Percentiles rank a stretch among this genome's conserved stretches.
These are phyloP conservation scores for Eciton burchellii DNA, from an alignment of 1,140 invertebrate genomes.

Conservation along the genomic window DNA sequence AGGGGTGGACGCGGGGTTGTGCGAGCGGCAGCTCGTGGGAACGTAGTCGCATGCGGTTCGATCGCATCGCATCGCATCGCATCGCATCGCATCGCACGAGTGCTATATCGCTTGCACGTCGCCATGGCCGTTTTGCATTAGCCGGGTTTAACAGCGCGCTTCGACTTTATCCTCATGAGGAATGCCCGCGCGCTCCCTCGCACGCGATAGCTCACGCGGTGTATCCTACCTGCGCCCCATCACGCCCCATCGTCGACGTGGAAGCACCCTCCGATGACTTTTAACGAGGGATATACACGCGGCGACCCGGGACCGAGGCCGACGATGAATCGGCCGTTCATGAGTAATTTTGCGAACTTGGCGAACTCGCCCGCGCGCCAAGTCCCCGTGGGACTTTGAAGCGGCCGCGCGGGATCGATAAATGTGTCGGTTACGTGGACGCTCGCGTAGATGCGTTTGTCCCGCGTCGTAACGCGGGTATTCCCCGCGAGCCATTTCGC, in stretches of 20 bases:
- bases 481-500: no score
- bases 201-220: slow-evolving; percentile 53
- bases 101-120: slow-evolving; percentile 31
- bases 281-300: slow-evolving; percentile 48
- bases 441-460: background rate
- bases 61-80: slow-evolving; percentile 30
- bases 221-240: background rate
- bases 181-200: slow-evolving; percentile 29
- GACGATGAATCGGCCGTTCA: slow-evolving; percentile 36
- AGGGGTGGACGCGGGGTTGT: slow-evolving; percentile 27
- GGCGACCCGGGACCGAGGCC: slow-evolving; percentile 18
- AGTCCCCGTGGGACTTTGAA: background rate
- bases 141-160: slow-evolving; percentile 39
- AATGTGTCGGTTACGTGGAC: background rate
- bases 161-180: slow-evolving; percentile 52
- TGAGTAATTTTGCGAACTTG: slow-evolving; percentile 38
- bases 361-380: slow-evolving; percentile 1
- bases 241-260: slow-evolving; percentile 3
- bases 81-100: background rate
- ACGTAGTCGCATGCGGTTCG: slow-evolving; percentile 55
- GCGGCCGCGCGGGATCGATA: slow-evolving; percentile 27
- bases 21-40: slow-evolving; percentile 39
- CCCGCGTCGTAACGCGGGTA: background rate
- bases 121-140: slow-evolving; percentile 46
- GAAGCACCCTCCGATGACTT: slow-evolving; percentile 54